These are phyloP conservation scores for Eubasilissa splendida DNA, from an alignment of 2,888 invertebrate genomes.

Conservation along the genomic window DNA sequence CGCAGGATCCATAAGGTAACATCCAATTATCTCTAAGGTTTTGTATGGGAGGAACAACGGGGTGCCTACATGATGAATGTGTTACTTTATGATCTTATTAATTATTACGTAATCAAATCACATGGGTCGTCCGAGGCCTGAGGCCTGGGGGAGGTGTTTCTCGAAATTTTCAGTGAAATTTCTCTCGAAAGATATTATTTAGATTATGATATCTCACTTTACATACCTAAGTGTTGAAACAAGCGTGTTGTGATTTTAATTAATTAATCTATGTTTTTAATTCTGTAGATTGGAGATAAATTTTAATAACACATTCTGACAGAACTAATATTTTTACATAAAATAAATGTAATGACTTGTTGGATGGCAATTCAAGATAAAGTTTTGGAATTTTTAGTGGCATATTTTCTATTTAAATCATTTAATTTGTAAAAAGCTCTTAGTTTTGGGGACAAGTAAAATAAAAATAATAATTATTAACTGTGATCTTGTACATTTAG, in stretches of 20 bases:
- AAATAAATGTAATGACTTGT: too few relatives aligned
- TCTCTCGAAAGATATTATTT: slow-evolving; percentile 5
- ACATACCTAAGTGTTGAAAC: neutral
- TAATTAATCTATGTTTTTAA: slow-evolving; percentile 18
- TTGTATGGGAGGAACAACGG: slow-evolving; percentile 25
- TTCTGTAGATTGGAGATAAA: slow-evolving; percentile 13
- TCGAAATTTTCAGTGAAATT: neutral
- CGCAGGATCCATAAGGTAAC: slow-evolving; percentile 20
- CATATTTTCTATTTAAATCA: too few relatives aligned
- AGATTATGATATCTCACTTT: neutral
- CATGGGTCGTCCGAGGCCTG: neutral
- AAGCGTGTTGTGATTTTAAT: slow-evolving; percentile 14
- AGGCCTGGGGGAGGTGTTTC: slow-evolving; percentile 4
- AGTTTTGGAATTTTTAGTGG: too few relatives aligned
- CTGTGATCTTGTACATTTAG: too few relatives aligned
- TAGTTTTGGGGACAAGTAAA: too few relatives aligned
- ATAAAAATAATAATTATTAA: too few relatives aligned
- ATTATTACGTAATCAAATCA: slow-evolving; percentile 33
- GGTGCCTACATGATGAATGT: slow-evolving; percentile 27
- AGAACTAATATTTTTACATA: too few relatives aligned
- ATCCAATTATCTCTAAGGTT: slow-evolving; percentile 21
- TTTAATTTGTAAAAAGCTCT: too few relatives aligned
- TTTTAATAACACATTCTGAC: slow-evolving; percentile 20
- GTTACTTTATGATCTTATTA: slow-evolving; percentile 33
- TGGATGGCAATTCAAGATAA: too few relatives aligned